Base-by-base conservation (phyloP, 2,797 vertebrate genomes). In the Serranus cabrilla region DNA sequence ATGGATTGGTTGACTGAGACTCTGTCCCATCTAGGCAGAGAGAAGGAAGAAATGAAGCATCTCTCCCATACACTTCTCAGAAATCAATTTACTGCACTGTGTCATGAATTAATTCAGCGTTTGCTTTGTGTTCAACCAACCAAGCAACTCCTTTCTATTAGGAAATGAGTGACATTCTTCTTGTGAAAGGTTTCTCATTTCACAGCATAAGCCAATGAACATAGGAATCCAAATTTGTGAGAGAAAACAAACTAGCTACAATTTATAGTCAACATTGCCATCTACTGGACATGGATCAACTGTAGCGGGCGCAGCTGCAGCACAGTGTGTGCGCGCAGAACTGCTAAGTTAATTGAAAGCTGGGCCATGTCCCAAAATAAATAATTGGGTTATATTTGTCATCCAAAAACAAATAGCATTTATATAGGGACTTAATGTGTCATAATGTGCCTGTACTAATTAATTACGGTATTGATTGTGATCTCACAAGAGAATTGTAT, bases 261-360 rank as follows among this genome's bases (percentile, higher is more conserved):
- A 79, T 74, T 43, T 34, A 52, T 54, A 63, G 86, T 76, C 85
- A 85, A 84, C n/a, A 76, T 46, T 77, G 84, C 80, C 90, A 85
- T 64, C 92, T 90, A 83, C 45, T 84, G 90, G 67, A n/a, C 11
- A 64, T 12, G 0, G 6, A 40, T 64, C 10, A 34, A 14, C 5
- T 51, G 1, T 31, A 23, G 1, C 40, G 59, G 34, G 14, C 11
- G 47, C 7, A 18, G 17, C 61, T 14, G 4, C 13, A 39, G 12
- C 27, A 2, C 10, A 51, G 9, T 18, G 1, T 1, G 27, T 9
- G 17, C 34, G 7, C 27, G 37, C 43, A 49, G 52, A 63, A 58
- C 17, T 31, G 11, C 14, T 42, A 25, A 68, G 13, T 50, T 46
- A 49, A 64, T 12, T 66, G 43, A 39, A 60, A 27, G 37, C 31